Base-by-base conservation (phyloP, 53 echinoderm and acorn worm genomes). In the Antedon mediterranea region DNA sequence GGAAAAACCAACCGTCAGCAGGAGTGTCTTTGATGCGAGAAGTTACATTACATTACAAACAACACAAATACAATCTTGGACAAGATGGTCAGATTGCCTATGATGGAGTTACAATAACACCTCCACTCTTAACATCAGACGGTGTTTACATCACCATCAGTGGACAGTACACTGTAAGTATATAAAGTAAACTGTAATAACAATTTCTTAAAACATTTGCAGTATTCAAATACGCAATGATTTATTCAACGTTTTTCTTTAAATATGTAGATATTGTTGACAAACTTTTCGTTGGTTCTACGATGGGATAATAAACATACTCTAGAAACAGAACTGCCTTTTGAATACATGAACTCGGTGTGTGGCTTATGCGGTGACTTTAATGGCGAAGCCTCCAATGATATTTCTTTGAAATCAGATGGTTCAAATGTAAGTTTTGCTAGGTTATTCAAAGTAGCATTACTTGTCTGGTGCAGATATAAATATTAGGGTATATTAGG, bases 311-410 rank as follows among this genome's bases (percentile, higher is more conserved):
- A 81, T 27, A 32, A 77, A 9, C 13, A 72, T 34, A 87, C 73
- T n/a, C 87, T 82, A 28, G 78, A 71, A 34, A 78, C 89, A 27
- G 31, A 80, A 75, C 70, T 93, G 5, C 77, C 85, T 33, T 72
- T 32, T 29, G 71, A 73, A 0, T 85, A 85, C 75, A 78, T 79
- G 82, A 84, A 88, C 75, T 77, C 78, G 28, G 85, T 85, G 4
- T 93, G 93, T 76, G 93, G 93, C 31, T 85, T 93, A 6, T 93
- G 93, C 70, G 93, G 93, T 42, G 81, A 83, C 18, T 87, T 85
- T 77, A 88, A 93, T 76, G 90, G 85, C 33, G 84, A 90, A 71
- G 27, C 29, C 30, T 42, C 74, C 3, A 90, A 93, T 75, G 93
- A 93, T 28, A 79, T 85, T 42, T 42, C 27, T 18, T 71, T 41